Base-by-base conservation (phyloP, 2,797 vertebrate species). In the Sardinella longiceps region DNA sequence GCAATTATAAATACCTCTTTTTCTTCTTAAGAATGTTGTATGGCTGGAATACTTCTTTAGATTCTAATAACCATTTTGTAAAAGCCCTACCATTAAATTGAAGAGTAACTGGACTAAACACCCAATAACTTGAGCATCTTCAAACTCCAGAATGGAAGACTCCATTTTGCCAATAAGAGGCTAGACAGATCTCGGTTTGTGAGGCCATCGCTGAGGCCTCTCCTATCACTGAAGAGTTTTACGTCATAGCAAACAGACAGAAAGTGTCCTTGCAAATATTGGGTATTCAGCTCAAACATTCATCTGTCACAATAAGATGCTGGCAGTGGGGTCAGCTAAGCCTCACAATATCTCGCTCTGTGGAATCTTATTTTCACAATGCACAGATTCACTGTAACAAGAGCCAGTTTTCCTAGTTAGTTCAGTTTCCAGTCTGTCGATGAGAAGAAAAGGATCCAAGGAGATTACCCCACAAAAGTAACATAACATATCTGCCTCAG, bases 1-100 rank as follows among this genome's bases (percentile, higher is more conserved):
- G 91, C 89, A 91, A 74, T 88, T 91, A 91, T 85, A 94, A 94
- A 94, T 89, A 87, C 46, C 80, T 89, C 50, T 53, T 89, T 46
- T 53, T 33, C 84, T 83, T 81, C 70, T 39, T 77, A 43, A 85
- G 85, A 91, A 86, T 77, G 70, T 77, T 39, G 33, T 77, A 77
- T 77, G 70, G 70, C 37, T 77, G 70, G 18, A 77, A 77, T 77
- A 77, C 70, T 43, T 39, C 33, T 43, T 77, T 5, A 77, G 70
- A 77, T 70, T 4, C 0, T 70, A 70, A 33, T 77, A 77, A 77
- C 33, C 70, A 77, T 39, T 77, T 9, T 43, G n/a, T 77, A 39
- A 74, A 74, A 77, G 70, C 37, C 33, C 18, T 23, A 77, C 70
- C 70, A 77, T 77, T 39, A 77, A 23, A 39, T 77, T 43, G 70